Conservation (phyloP, 1,140 invertebrate species). For the Lordiphosa clarofinis region DNA sequence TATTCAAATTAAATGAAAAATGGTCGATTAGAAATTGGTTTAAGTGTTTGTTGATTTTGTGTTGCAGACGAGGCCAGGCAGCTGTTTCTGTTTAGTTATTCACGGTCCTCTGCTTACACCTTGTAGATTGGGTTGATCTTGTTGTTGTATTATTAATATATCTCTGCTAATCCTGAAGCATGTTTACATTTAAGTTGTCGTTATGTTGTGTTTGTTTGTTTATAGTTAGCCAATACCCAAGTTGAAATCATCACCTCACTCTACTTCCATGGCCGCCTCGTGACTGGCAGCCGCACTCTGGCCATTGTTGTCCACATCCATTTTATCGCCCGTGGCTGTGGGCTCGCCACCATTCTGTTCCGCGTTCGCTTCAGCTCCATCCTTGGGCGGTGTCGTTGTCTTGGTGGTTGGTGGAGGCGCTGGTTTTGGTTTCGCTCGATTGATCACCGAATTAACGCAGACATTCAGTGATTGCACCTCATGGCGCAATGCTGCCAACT, state of each 20-base stretch:
- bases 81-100: constrained; percentile 27
- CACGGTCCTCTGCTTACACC: too few species aligned
- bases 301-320: constrained; percentile 58
- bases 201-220: constrained; percentile 41
- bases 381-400: constrained; percentile 59
- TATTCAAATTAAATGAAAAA: constrained; percentile 75
- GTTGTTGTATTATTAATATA: constrained; percentile 14
- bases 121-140: constrained; percentile 6
- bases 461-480: constrained; percentile 82
- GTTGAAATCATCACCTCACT: constrained; percentile 35
- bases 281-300: constrained; percentile 35
- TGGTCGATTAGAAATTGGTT: constrained; percentile 71
- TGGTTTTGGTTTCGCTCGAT: constrained; percentile 79
- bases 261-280: constrained; percentile 51
- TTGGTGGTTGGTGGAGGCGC: constrained; percentile 66
- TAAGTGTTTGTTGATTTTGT: constrained; percentile 24
- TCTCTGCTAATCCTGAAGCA: constrained; percentile 46
- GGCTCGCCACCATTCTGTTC: constrained; percentile 72
- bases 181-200: constrained; percentile 43
- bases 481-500: constrained; percentile 87
- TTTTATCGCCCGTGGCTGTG: constrained; percentile 44
- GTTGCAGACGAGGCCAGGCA: constrained; percentile 17
- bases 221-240: constrained; percentile 66
- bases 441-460: constrained; percentile 78
- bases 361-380: constrained; percentile 39